Conservation (phyloP, 2,797 vertebrate genomes). For the Gadopsis bispinosus region DNA sequence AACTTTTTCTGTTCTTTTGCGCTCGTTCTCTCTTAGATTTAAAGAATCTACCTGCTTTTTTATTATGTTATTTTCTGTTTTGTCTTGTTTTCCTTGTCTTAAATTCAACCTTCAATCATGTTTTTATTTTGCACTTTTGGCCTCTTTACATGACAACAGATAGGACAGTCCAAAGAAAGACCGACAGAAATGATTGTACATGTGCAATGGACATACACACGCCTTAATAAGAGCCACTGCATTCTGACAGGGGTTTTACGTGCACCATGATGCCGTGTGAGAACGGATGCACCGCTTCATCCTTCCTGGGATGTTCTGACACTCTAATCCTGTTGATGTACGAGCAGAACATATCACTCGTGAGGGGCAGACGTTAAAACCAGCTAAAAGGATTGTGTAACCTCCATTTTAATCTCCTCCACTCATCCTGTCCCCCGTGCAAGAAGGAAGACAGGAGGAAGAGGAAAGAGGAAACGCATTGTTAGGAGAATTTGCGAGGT, state of each 20-base stretch:
- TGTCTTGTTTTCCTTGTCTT: background rate
- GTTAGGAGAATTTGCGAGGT: slow-evolving; percentile 69
- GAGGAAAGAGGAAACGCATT: slow-evolving; percentile 23
- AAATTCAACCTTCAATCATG: background rate
- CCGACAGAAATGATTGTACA: slow-evolving; percentile 4
- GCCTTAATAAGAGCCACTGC: slow-evolving; percentile 23
- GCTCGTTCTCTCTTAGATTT: background rate
- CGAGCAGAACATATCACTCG: slow-evolving; percentile 71
- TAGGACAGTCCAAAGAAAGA: background rate
- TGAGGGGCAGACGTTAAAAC: slow-evolving; percentile 68
- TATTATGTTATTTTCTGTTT: background rate
- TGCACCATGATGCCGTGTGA: slow-evolving; percentile 7
- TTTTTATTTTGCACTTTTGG: background rate
- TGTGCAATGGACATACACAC: background rate
- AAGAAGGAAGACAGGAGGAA: slow-evolving; percentile 43
- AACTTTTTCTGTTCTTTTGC: slow-evolving; percentile 16
- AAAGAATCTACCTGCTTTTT: no score
- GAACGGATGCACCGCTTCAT: slow-evolving; percentile 57
- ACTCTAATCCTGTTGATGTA: slow-evolving; percentile 80
- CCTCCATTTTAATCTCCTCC: slow-evolving; percentile 73
- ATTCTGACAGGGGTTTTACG: slow-evolving; percentile 47
- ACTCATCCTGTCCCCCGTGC: slow-evolving; percentile 59
- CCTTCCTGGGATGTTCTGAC: slow-evolving; percentile 69
- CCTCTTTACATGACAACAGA: background rate
- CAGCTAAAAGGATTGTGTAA: slow-evolving; percentile 78